Conservation (phyloP, 2,888 invertebrate genomes). For the Lepidonotus clava region DNA sequence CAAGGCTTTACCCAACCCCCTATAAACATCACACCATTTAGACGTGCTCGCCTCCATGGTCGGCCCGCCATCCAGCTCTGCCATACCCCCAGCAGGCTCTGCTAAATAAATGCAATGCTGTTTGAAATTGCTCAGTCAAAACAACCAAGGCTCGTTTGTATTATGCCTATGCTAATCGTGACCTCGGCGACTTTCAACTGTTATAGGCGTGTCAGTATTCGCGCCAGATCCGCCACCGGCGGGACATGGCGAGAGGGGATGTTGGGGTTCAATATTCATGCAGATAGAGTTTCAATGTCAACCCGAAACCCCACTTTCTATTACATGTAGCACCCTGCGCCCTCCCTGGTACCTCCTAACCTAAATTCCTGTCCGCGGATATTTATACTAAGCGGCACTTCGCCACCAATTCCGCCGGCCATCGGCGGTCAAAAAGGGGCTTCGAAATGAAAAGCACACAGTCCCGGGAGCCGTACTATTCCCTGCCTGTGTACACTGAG, state of each 20-base stretch:
- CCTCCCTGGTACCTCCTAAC: background rate
- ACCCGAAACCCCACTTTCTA: conserved; percentile 31
- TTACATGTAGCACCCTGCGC: conserved; percentile 12
- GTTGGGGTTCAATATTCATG: background rate
- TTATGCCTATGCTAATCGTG: conserved; percentile 42
- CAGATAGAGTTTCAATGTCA: conserved; percentile 38
- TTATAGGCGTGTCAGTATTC: background rate
- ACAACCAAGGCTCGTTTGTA: conserved; percentile 18
- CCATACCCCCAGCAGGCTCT: background rate
- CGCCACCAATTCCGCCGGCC: background rate
- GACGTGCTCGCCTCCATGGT: background rate
- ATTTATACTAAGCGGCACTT: conserved; percentile 27
- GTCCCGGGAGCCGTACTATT: background rate
- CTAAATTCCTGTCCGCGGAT: background rate
- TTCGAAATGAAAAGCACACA: conserved; percentile 52
- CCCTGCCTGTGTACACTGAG: conserved; percentile 24
- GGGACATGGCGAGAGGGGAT: background rate
- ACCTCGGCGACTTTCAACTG: background rate
- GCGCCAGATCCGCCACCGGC: too few species aligned
- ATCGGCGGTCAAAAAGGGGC: background rate
- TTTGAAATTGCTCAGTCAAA: conserved; percentile 52
- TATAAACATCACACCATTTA: conserved; percentile 38
- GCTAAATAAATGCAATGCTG: conserved; percentile 47
- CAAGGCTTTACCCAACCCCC: background rate
- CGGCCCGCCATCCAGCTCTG: background rate